phyloP scores from a whole-genome alignment of 2,797 vertebrate species.

The Melanotaenia trifasciata region DNA sequence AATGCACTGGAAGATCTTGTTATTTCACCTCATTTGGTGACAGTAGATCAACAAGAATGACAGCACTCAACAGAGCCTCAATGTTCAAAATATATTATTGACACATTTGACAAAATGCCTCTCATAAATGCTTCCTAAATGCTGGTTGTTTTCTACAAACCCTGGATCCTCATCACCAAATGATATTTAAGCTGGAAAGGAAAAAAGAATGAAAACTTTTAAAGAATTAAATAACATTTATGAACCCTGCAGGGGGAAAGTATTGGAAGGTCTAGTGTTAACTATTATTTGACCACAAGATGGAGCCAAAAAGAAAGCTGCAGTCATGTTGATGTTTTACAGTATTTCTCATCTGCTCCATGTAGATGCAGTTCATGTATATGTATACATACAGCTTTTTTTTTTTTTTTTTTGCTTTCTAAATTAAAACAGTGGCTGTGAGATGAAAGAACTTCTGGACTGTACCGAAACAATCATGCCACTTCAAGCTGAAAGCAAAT shows the following conservation, averaged over 20 bases:
- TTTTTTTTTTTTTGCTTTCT: too few species aligned
- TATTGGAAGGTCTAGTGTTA: background rate
- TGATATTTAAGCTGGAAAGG: background rate
- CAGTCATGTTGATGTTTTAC: too few species aligned
- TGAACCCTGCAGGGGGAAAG: too few species aligned
- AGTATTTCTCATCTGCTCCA: too few species aligned
- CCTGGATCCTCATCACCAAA: background rate
- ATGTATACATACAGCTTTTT: too few species aligned
- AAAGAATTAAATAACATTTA: too few species aligned
- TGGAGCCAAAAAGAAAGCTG: slow-evolving; percentile 1
- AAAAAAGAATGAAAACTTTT: background rate
- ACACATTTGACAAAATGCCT: background rate
- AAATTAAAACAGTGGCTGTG: too few species aligned
- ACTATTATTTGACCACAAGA: slow-evolving; percentile 13
- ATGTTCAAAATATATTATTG: background rate
- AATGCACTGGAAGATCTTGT: background rate
- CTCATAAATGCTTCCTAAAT: background rate
- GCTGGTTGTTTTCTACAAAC: background rate
- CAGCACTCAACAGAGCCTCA: background rate
- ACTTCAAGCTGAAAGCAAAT: too few species aligned
- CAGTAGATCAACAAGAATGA: background rate
- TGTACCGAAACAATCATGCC: too few species aligned
- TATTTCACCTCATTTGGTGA: background rate
- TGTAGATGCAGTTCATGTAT: too few species aligned
- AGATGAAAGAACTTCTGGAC: too few species aligned